Evolutionary conservation across 2,113 vertebrate genomes (phyloP).

Genomic region (Hassar affinis): DNA sequence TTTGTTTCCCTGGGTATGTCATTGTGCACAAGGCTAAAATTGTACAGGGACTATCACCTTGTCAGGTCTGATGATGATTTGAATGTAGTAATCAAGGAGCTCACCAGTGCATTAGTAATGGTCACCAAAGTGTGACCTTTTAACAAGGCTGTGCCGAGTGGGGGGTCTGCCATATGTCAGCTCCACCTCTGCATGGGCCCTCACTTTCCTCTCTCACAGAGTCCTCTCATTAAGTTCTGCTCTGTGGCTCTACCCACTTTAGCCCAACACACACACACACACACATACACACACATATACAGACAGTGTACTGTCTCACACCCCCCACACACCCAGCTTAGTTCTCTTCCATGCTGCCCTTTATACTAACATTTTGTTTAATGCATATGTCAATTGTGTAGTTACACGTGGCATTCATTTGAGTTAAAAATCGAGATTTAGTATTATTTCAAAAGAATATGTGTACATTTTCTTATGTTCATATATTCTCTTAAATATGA

Average conservation of each 20-base stretch:
- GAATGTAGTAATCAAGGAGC: slow-evolving; percentile 69
- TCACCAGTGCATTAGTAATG: slow-evolving; percentile 60
- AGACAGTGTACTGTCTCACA: not conserved
- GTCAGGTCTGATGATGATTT: slow-evolving; percentile 70
- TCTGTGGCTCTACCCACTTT: slow-evolving; percentile 11
- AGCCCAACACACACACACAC: not conserved
- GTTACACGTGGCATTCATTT: not conserved
- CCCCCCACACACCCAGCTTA: not conserved
- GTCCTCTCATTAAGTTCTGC: slow-evolving; percentile 66
- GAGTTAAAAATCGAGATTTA: not conserved
- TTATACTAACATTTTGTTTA: not conserved
- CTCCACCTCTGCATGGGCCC: slow-evolving; percentile 61
- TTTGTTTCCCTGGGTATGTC: slow-evolving; percentile 57
- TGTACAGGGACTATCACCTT: slow-evolving; percentile 61
- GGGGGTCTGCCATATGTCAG: slow-evolving; percentile 71
- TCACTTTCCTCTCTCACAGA: slow-evolving; percentile 36
- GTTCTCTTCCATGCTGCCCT: not conserved
- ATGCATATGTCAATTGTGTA: not conserved
- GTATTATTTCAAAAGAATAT: not conserved
- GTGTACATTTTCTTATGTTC: not conserved
- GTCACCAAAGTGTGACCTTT: slow-evolving; percentile 77
- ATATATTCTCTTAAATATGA: not conserved
- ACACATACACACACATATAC: not conserved
- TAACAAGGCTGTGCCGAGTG: slow-evolving; percentile 72
- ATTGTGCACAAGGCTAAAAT: slow-evolving; percentile 53